Percentiles rank a stretch among this genome's conserved stretches.
Conservation (phyloP, 2,113 vertebrate genomes). For the Pseudorasbora parva region DNA sequence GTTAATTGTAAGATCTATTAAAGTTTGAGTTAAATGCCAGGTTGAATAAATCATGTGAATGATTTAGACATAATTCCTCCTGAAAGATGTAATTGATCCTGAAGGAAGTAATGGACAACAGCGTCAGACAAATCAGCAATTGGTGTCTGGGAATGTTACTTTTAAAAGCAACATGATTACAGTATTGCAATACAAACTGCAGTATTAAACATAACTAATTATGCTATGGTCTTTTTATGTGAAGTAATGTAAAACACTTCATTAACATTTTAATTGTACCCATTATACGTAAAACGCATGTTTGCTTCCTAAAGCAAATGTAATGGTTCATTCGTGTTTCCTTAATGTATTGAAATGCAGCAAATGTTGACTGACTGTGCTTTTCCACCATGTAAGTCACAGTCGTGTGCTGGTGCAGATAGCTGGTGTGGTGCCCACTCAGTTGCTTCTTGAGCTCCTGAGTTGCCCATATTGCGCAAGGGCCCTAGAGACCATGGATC, state of each 20-base stretch:
- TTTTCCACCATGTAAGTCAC: slow-evolving; percentile 77
- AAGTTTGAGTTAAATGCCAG: neutral
- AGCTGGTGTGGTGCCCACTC: slow-evolving; percentile 78
- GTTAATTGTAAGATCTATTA: neutral
- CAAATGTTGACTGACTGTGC: neutral
- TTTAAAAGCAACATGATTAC: neutral
- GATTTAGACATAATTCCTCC: slow-evolving; percentile 9
- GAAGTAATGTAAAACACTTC: neutral
- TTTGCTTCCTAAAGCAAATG: too few relatives aligned
- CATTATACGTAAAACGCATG: neutral
- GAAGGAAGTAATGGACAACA: neutral
- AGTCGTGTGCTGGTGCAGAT: slow-evolving; percentile 82
- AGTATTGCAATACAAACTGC: neutral
- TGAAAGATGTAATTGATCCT: too few relatives aligned
- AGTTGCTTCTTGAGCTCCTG: slow-evolving; percentile 84
- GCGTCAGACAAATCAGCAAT: neutral
- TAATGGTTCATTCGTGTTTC: neutral
- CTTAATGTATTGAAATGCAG: too few relatives aligned
- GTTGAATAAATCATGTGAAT: slow-evolving; percentile 9
- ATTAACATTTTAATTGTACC: neutral
- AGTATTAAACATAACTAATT: neutral
- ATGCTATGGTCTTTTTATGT: neutral
- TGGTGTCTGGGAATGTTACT: neutral
- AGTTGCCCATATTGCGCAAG: slow-evolving; percentile 87
- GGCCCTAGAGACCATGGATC: slow-evolving; percentile 82